phyloP scores from a whole-genome alignment of 2,797 vertebrate genomes.

The Clarias pachynema region DNA sequence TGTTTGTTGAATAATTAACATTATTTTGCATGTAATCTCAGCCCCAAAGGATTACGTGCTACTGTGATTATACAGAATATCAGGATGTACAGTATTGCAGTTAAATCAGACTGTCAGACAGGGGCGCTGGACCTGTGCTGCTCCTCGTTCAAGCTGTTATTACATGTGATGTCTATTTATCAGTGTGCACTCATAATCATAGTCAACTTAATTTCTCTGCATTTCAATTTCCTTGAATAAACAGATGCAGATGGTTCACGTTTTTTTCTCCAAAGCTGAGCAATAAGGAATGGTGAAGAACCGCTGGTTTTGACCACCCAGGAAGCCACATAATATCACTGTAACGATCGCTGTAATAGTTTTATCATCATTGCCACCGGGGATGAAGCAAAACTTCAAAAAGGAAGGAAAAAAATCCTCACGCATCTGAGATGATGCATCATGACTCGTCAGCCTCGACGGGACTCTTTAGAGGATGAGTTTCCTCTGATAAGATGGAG shows the following conservation, averaged over 20 bases:
- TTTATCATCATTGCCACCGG: not conserved
- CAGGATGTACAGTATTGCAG: too few relatives aligned
- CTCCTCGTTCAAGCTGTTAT: not conserved
- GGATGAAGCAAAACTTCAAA: slow-evolving; percentile 71
- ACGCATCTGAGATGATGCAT: slow-evolving; percentile 61
- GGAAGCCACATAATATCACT: not conserved
- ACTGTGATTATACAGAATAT: not conserved
- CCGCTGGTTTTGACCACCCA: not conserved
- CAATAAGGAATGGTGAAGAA: too few relatives aligned
- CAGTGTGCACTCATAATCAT: not conserved
- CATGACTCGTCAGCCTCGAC: slow-evolving; percentile 60
- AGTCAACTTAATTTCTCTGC: not conserved
- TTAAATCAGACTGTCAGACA: not conserved
- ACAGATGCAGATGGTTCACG: not conserved
- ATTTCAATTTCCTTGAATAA: not conserved
- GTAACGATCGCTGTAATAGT: not conserved
- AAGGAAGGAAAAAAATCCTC: slow-evolving; percentile 45
- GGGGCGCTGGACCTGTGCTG: not conserved
- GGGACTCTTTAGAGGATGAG: slow-evolving; percentile 72
- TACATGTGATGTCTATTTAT: too few relatives aligned
- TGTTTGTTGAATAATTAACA: not conserved
- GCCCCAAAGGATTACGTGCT: not conserved
- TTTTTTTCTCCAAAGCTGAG: not conserved
- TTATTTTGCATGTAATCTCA: not conserved
- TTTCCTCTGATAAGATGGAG: slow-evolving; percentile 71